Percentiles rank a stretch among this genome's conserved stretches.
These are phyloP conservation scores for Ectemnius cavifrons DNA, from an alignment of 2,888 invertebrate species.

Conservation along the genomic window DNA sequence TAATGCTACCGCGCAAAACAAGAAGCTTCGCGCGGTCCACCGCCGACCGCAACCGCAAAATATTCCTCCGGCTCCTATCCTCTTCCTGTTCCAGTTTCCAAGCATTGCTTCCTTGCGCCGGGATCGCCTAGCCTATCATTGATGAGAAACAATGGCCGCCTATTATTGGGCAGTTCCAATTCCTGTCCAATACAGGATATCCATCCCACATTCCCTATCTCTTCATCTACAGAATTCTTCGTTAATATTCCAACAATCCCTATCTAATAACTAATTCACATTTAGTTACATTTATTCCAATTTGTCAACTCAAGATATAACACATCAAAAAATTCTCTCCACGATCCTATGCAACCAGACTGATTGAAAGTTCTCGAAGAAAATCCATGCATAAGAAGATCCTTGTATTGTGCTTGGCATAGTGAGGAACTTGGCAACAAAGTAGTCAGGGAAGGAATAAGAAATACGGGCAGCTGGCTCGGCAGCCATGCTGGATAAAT, in stretches of 20 bases:
- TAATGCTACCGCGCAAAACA: conserved; percentile 67
- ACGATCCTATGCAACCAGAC: too few relatives aligned
- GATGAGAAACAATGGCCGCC: conserved; percentile 24
- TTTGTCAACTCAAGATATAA: too few relatives aligned
- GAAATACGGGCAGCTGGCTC: conserved; percentile 26
- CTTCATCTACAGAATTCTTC: not conserved
- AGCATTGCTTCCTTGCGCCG: conserved; percentile 30
- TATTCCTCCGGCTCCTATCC: conserved; percentile 47
- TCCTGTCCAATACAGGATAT: not conserved
- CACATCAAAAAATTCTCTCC: too few relatives aligned
- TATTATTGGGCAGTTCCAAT: conserved; percentile 15
- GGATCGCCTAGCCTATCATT: conserved; percentile 25
- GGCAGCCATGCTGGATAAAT: conserved; percentile 73
- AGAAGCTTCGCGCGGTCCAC: conserved; percentile 58
- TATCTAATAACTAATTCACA: too few relatives aligned
- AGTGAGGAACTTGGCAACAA: conserved; percentile 27
- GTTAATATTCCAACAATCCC: not conserved
- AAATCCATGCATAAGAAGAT: conserved; percentile 40
- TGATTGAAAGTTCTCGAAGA: not conserved
- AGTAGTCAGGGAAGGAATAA: conserved; percentile 37
- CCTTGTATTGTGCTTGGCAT: not conserved
- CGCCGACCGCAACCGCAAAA: conserved; percentile 58
- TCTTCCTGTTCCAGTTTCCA: conserved; percentile 52
- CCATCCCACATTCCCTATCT: not conserved
- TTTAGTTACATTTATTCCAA: too few relatives aligned